Base-by-base conservation (phyloP, 2,888 invertebrate species). In the Agonopterix subpropinquella region DNA sequence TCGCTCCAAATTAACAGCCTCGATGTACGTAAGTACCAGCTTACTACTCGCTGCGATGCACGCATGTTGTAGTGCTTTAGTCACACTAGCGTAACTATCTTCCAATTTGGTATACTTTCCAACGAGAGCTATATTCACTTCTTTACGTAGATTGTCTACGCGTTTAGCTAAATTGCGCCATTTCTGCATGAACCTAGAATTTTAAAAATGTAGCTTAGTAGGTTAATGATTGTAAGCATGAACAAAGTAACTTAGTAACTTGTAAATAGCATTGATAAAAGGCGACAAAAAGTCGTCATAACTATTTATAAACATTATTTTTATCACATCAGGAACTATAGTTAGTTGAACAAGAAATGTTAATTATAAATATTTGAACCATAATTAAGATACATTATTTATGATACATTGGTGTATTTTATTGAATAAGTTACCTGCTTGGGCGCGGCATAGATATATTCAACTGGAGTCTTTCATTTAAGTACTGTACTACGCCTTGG, bases 81-180 rank as follows among this genome's bases (percentile, higher is more conserved):
- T 94, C 0, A 99, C 96, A 0, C 99, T 99, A 0, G 98, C 96
- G 71, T 99, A 99, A 0, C 99, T 94, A 84, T 99, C 99, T 71
- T 97, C 95, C 10, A 98, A 85, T 70, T 95, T 94, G 0, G 98
- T 98, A 72, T 99, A 99, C 85, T 99, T 99, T 5, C 99, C 99
- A 1, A 99, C 99, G 2, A 99, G 86, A 1, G 95, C 95, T 51
- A 99, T 98, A 54, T 91, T 93, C 0, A 98, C 96, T 70, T 93
- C 94, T 65, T 94, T 93, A n/a, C 94, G 91, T 8, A 97, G 84
- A 59, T 93, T 93, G 67, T 97, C 96, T 41, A 95, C 93, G 37
- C 95, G 92, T 61, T 95, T 93, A 0, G 97, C 96, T 28, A 99
- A 87, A 64, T 96, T 95, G 48, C 92, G 93, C 98, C 98, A 98